phyloP scores from a whole-genome alignment of 2,797 vertebrate species.

The Mycteria americana region DNA sequence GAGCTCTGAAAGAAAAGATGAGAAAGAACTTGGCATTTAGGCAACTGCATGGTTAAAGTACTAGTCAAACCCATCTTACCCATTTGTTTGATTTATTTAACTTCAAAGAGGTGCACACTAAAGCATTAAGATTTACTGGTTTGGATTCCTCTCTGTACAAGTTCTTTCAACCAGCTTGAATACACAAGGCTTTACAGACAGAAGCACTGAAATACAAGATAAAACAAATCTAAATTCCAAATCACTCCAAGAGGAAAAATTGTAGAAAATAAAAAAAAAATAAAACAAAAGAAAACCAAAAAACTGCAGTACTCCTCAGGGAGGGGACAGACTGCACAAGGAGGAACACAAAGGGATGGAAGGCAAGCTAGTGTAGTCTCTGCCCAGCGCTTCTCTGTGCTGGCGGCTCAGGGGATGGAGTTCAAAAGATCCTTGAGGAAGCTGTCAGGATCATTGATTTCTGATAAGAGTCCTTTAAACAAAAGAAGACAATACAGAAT shows the following conservation, averaged over 20 bases:
- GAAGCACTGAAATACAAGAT: constrained; percentile 64
- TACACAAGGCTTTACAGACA: constrained; percentile 67
- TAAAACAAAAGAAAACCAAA: not conserved
- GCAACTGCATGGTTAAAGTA: not conserved
- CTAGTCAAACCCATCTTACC: constrained; percentile 22
- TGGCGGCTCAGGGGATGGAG: constrained; percentile 88
- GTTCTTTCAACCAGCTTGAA: constrained; percentile 58
- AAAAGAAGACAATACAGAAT: not conserved
- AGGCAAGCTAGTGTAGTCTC: constrained; percentile 54
- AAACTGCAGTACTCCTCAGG: constrained; percentile 40
- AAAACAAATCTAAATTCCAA: constrained; percentile 70
- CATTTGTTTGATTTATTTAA: constrained; percentile 73
- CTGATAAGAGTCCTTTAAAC: constrained; percentile 87
- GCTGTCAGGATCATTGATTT: constrained; percentile 89
- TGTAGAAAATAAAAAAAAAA: not conserved
- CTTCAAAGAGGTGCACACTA: constrained; percentile 74
- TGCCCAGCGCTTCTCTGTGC: not conserved
- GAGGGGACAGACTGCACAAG: constrained; percentile 19
- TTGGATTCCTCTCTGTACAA: constrained; percentile 64
- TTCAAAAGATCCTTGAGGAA: constrained; percentile 95
- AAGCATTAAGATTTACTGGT: constrained; percentile 58
- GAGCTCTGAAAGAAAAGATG: not conserved
- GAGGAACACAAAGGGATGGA: constrained; percentile 40
- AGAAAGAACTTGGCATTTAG: not conserved
- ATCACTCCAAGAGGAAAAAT: constrained; percentile 57